Evolutionary conservation across 2,113 vertebrate genomes (phyloP).

Genomic region (Xiphophorus couchianus): DNA sequence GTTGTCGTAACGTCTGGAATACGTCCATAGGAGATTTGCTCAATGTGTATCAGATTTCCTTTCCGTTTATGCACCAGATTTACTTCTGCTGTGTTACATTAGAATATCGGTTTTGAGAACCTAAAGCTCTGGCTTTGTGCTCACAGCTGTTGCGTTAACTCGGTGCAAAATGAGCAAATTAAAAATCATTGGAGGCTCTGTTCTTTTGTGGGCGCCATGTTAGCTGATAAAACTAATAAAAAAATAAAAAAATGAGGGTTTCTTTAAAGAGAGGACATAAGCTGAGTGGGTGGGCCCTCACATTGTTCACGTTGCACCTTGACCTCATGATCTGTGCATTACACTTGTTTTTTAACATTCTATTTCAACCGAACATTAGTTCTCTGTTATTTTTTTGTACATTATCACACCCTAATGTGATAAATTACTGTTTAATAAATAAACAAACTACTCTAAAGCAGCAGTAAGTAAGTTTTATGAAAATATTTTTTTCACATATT

Average conservation of each 20-base stretch:
- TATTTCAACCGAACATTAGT: not conserved
- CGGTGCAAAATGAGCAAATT: not conserved
- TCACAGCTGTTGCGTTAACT: not conserved
- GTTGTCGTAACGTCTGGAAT: not conserved
- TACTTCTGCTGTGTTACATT: not conserved
- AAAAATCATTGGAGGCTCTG: not conserved
- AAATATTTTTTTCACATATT: too few species aligned
- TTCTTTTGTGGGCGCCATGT: not conserved
- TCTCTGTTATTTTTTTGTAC: not conserved
- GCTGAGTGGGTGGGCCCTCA: not conserved
- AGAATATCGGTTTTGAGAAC: not conserved
- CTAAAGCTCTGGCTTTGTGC: not conserved
- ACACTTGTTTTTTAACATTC: not conserved
- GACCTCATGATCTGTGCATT: conserved; percentile 9
- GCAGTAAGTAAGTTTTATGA: too few species aligned
- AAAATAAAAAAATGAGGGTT: not conserved
- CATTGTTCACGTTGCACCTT: not conserved
- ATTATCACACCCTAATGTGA: not conserved
- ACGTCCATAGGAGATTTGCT: not conserved
- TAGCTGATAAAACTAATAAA: not conserved
- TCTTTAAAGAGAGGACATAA: not conserved
- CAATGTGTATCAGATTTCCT: not conserved
- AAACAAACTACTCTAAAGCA: not conserved
- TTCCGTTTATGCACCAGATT: not conserved
- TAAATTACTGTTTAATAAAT: not conserved